Conservation (phyloP, 2,113 vertebrate genomes). For the Cinclus mexicanus region DNA sequence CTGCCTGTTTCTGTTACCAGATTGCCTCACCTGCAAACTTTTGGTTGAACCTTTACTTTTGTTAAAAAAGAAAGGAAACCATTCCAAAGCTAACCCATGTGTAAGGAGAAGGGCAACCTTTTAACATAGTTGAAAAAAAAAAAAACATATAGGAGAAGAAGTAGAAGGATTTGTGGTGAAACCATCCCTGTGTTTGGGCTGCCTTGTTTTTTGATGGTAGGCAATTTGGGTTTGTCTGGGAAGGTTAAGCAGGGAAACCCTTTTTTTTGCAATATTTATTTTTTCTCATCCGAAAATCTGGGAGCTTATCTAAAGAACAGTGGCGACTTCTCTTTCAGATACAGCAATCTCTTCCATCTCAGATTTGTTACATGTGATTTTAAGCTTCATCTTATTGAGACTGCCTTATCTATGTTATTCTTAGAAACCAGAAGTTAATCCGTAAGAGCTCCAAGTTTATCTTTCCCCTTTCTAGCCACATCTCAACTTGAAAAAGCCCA, state of each 20-base stretch:
- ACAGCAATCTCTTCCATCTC: not conserved
- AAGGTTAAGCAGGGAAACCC: not conserved
- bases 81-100: not conserved
- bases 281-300: constrained; percentile 28
- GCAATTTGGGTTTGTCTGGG: not conserved
- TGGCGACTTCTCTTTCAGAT: not conserved
- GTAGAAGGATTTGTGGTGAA: not conserved
- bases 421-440: constrained; percentile 54
- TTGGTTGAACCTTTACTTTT: not conserved
- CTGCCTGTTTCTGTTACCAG: not conserved
- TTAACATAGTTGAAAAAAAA: not conserved
- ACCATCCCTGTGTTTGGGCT: not conserved
- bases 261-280: constrained; percentile 17
- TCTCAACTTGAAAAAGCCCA: not conserved
- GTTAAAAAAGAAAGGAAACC: not conserved
- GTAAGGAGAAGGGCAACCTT: not conserved
- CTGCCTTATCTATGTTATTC: constrained; percentile 62
- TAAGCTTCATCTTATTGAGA: constrained; percentile 50
- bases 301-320: constrained; percentile 38
- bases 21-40: not conserved
- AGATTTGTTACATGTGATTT: constrained; percentile 10
- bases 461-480: constrained; percentile 26
- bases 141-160: not conserved
- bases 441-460: constrained; percentile 33
- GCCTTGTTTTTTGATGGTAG: not conserved